Base-by-base conservation (phyloP, 1,140 invertebrate species). In the Asbolus verrucosus region DNA sequence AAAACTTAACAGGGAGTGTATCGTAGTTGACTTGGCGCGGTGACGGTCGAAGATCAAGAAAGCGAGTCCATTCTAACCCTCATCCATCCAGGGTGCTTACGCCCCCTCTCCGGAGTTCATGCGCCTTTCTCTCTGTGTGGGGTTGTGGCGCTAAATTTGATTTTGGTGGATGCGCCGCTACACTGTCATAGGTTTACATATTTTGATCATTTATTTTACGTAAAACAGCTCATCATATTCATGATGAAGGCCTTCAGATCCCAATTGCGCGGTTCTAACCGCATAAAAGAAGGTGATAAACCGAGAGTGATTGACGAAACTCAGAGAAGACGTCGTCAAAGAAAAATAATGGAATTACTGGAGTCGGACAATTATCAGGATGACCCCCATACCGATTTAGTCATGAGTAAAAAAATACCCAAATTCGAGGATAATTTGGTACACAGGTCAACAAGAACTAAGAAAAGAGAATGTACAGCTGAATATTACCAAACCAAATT, bases 311-410 rank as follows among this genome's bases (percentile, higher is more conserved):
- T 98, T 8, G 97, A 99, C 83, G 93, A 94, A 76, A 94, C 91
- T 16, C 89, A 95, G 0, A 86, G 97, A 36, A 89, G 90, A 79
- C 83, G 96, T 18, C 85, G 96, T 43, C 91, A 92, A 15, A 88
- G 94, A 43, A 97, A 98, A 83, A 93, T 94, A 0, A 81, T 98
- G 19, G 97, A 98, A 81, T 94, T 94, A 2, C 83, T 99, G n/a
- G 96, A 98, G 80, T 91, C 93, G 77, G 97, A 99, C 76, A 99
- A 99, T 82, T 98, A 95, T 80, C 96, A 98, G 79, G 96, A 98
- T 80, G 97, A 99, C 84, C 96, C 97, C 3, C 96, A 98, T 83
- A 96, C 96, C 0, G 96, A 98, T 84, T 85, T 98, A 67, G 93
- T 94, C 38, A 94, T 94, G 91, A 94, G 91, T 70, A 98, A 98